A percentile compares a stretch with the other conserved stretches of the same genome.
These are phyloP conservation scores for Malaclemys terrapin DNA, from an alignment of 2,113 vertebrate species.

Conservation along the genomic window DNA sequence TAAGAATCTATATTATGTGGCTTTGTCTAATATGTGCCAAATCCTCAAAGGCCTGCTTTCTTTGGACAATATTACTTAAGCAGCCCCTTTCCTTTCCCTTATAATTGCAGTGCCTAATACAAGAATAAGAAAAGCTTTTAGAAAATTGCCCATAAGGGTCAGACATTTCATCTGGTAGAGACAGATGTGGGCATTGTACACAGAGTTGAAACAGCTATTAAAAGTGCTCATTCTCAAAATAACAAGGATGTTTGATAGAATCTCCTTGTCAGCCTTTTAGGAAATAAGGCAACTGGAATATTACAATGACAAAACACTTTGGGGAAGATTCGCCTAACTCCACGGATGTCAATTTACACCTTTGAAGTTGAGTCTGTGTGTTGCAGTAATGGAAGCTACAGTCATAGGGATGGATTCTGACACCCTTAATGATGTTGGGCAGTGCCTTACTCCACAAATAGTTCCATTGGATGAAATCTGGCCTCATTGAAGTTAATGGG, in stretches of 20 bases:
- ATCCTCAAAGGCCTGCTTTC: slow-evolving; percentile 42
- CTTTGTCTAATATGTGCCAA: slow-evolving; percentile 1
- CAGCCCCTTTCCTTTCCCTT: slow-evolving; percentile 10
- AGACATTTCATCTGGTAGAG: not conserved
- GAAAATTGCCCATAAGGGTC: not conserved
- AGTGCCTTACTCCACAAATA: not conserved
- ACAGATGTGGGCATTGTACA: not conserved
- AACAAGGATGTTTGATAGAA: not conserved
- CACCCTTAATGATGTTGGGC: not conserved
- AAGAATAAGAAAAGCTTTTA: slow-evolving; percentile 6
- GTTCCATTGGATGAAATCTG: not conserved
- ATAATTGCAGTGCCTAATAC: not conserved
- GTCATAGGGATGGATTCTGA: not conserved
- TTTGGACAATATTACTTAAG: slow-evolving; percentile 10
- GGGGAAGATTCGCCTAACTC: not conserved
- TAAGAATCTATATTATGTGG: slow-evolving; percentile 6
- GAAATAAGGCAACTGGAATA: not conserved
- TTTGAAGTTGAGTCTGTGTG: not conserved
- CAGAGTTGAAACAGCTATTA: not conserved
- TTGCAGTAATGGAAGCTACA: not conserved
- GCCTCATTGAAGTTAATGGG: not conserved
- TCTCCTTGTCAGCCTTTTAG: not conserved
- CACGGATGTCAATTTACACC: not conserved
- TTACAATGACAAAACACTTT: not conserved
- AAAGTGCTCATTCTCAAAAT: not conserved